phyloP scores from a whole-genome alignment of 2,888 invertebrate species.

The Drosophila flavopinicola region DNA sequence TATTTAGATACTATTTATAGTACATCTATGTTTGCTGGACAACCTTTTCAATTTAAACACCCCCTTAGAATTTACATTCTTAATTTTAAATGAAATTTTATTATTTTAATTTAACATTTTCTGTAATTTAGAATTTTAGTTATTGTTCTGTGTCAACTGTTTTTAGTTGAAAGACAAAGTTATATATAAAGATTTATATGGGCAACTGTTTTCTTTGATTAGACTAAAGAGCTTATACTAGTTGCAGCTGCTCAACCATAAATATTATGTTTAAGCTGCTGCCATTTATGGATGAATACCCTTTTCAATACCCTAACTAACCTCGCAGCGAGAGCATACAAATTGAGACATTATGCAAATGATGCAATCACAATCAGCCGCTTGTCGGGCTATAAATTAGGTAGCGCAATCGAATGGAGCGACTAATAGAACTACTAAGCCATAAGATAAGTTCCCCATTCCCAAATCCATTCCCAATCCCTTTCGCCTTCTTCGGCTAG shows the following conservation, averaged over 20 bases:
- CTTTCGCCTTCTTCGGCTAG: neutral
- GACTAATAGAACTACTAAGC: slow-evolving; percentile 12
- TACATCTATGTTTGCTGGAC: too few relatives aligned
- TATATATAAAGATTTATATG: neutral
- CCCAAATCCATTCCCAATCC: neutral
- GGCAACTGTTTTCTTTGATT: too few relatives aligned
- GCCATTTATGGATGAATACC: neutral
- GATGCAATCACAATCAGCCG: slow-evolving; percentile 2
- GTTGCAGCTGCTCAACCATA: neutral
- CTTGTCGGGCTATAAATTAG: slow-evolving; percentile 12
- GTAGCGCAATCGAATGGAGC: slow-evolving; percentile 12
- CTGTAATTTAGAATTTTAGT: too few relatives aligned
- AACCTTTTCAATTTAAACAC: too few relatives aligned
- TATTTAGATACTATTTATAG: too few relatives aligned
- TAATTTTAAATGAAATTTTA: too few relatives aligned
- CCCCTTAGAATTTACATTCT: too few relatives aligned
- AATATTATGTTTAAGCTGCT: neutral
- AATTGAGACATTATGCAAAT: slow-evolving; percentile 37
- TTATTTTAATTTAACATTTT: too few relatives aligned
- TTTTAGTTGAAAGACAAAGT: too few relatives aligned
- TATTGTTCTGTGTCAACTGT: too few relatives aligned
- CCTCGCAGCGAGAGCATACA: neutral
- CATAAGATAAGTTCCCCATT: slow-evolving; percentile 6
- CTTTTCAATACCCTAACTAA: neutral
- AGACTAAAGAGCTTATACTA: neutral